A percentile compares a stretch with the other conserved stretches of the same genome.
Evolutionary conservation across 1,140 invertebrate genomes (phyloP).

Genomic region (Conus betulinus): DNA sequence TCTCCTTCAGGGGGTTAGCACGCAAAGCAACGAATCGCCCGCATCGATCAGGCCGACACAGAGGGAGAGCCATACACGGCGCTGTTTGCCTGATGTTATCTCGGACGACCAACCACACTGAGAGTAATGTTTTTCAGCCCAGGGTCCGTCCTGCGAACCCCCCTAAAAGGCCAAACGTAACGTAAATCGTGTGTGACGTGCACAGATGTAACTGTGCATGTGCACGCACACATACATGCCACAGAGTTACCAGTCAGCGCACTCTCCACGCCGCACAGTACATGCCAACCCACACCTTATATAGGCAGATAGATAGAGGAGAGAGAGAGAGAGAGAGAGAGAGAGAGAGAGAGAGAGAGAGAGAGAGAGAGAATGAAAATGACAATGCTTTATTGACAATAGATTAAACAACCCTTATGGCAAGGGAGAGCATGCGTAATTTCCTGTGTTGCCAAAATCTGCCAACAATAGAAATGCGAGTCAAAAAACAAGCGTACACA

Average conservation of each 20-base stretch:
- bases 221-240: not conserved
- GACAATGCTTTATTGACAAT: too few relatives aligned
- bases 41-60: not conserved
- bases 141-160: not conserved
- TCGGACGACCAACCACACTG: not conserved
- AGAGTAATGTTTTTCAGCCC: not conserved
- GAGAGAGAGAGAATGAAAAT: too few relatives aligned
- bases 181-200: not conserved
- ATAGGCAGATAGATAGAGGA: too few relatives aligned
- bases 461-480: too few relatives aligned
- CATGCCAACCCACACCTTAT: too few relatives aligned
- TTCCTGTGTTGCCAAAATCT: too few relatives aligned
- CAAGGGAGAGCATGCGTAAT: too few relatives aligned
- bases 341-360: too few relatives aligned
- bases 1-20: not conserved
- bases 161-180: not conserved
- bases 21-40: not conserved
- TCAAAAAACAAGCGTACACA: too few relatives aligned
- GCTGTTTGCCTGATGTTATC: slow-evolving; percentile 6
- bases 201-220: not conserved
- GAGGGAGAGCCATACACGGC: not conserved
- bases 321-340: too few relatives aligned
- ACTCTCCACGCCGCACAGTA: too few relatives aligned
- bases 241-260: not conserved
- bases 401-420: too few relatives aligned